Evolutionary conservation across 2,797 vertebrate species (phyloP).

Genomic region (Lepilemur ruficaudatus): DNA sequence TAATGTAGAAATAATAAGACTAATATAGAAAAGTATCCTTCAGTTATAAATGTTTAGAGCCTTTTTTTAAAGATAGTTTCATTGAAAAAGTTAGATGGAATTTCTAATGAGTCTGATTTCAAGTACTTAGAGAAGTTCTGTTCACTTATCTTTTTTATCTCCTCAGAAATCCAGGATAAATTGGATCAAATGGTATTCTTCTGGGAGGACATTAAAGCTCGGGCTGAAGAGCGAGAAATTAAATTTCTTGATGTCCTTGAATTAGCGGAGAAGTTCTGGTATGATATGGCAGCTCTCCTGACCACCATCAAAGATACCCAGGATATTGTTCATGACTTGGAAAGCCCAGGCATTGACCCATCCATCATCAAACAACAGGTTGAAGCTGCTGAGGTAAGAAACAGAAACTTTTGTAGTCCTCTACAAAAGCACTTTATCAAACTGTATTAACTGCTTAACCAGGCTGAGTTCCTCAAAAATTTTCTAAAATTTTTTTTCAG

Average conservation of each 20-base stretch:
- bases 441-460: not conserved
- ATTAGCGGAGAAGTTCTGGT: constrained; percentile 98
- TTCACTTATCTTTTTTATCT: not conserved
- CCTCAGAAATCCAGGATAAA: constrained; percentile 89
- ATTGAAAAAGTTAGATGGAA: constrained; percentile 20
- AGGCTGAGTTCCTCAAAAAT: not conserved
- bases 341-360: constrained; percentile 97
- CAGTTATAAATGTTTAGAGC: not conserved
- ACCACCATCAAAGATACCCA: constrained; percentile 97
- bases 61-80: constrained; percentile 12
- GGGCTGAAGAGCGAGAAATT: constrained; percentile 94
- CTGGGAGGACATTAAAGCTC: constrained; percentile 98
- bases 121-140: not conserved
- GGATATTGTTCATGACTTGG: constrained; percentile 96
- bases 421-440: not conserved
- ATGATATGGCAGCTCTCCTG: constrained; percentile 95
- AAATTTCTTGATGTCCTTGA: constrained; percentile 97
- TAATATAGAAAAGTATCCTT: not conserved
- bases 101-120: constrained; percentile 17
- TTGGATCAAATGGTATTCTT: constrained; percentile 95
- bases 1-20: not conserved
- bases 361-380: constrained; percentile 99
- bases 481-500: not conserved
- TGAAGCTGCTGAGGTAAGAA: constrained; percentile 95
- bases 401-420: not conserved